Evolutionary conservation across 2,888 invertebrate genomes (phyloP).

Genomic region (Dicyrtoma fusca): DNA sequence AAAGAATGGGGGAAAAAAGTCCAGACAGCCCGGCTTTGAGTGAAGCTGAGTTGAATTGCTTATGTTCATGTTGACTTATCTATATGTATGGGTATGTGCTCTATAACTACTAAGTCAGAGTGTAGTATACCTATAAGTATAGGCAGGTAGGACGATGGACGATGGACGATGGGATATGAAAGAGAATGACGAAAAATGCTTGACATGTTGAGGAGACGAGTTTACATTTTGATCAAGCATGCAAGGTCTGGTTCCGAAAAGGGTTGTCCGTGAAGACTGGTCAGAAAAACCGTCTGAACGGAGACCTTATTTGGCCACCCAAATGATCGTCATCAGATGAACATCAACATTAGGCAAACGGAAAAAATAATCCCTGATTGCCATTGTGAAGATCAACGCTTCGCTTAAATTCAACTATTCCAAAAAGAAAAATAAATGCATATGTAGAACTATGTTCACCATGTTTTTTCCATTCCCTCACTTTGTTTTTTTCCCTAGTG

Average conservation of each 20-base stretch:
- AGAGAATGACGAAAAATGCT: slow-evolving; percentile 34
- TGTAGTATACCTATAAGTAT: neutral
- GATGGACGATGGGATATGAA: slow-evolving; percentile 34
- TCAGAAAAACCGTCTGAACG: slow-evolving; percentile 31
- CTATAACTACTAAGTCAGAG: too few relatives aligned
- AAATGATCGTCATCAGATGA: slow-evolving; percentile 36
- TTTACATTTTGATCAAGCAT: slow-evolving; percentile 34
- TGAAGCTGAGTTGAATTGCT: slow-evolving; percentile 1
- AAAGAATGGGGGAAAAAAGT: too few relatives aligned
- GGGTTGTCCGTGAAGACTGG: slow-evolving; percentile 29
- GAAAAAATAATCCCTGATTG: slow-evolving; percentile 26
- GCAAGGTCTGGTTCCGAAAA: slow-evolving; percentile 29
- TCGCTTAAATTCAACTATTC: neutral
- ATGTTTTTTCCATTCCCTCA: too few relatives aligned
- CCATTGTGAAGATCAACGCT: slow-evolving; percentile 18
- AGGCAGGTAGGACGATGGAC: too few relatives aligned
- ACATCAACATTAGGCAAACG: slow-evolving; percentile 20
- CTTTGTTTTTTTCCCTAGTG: too few relatives aligned
- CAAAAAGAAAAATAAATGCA: too few relatives aligned
- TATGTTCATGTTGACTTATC: slow-evolving; percentile 9
- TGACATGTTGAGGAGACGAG: slow-evolving; percentile 37
- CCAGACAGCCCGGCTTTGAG: too few relatives aligned
- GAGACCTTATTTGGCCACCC: slow-evolving; percentile 40
- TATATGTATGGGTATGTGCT: too few relatives aligned
- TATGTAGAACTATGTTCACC: too few relatives aligned